Evolutionary conservation across 2,888 invertebrate genomes (phyloP).

Genomic region (Sepioteuthis lessoniana): DNA sequence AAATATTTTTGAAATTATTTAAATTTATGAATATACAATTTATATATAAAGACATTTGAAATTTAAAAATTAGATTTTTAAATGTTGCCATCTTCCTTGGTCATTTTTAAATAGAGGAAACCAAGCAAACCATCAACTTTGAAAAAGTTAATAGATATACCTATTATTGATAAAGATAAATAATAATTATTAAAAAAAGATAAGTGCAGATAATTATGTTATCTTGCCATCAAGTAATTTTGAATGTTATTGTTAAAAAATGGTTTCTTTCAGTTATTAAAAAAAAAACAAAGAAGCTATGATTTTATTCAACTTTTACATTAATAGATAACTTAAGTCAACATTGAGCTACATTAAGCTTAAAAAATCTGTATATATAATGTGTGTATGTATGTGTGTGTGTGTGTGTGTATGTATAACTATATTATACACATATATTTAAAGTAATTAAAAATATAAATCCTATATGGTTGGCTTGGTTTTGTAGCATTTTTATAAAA

Average conservation of each 20-base stretch:
- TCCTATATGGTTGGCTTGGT: slow-evolving; percentile 13
- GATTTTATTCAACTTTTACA: neutral
- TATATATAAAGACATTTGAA: neutral
- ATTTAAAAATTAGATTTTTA: neutral
- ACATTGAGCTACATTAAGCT: neutral
- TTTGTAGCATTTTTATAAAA: neutral
- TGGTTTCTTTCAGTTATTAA: neutral
- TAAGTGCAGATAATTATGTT: neutral
- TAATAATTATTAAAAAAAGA: neutral
- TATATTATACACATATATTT: neutral
- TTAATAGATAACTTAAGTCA: neutral
- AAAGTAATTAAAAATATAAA: neutral
- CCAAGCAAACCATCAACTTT: slow-evolving; percentile 8
- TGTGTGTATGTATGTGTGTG: neutral
- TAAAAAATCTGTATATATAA: neutral
- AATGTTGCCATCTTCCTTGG: neutral
- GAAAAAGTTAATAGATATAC: neutral
- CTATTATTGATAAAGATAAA: neutral
- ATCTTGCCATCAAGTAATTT: neutral
- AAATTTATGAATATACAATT: neutral
- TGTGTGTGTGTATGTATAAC: neutral
- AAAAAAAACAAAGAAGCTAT: neutral
- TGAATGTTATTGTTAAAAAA: neutral
- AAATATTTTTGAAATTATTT: neutral
- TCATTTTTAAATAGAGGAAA: neutral